Base-by-base conservation (phyloP, 2,888 invertebrate genomes). In the Orgyia antiqua region DNA sequence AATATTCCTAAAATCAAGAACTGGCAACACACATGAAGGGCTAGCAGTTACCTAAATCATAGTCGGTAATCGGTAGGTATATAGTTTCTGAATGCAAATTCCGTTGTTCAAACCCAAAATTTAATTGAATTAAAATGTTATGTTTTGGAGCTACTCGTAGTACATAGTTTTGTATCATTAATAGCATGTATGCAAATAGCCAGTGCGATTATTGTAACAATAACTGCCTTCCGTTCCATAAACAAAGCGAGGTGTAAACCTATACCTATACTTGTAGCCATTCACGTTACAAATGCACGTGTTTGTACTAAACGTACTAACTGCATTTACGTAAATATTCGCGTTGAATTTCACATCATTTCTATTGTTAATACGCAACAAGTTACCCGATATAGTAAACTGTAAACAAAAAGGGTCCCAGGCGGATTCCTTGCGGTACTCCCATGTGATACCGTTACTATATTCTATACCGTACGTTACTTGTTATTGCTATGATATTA, bases 381-480 rank as follows among this genome's bases (percentile, higher is more conserved):
- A 15, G 37, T 37, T 43, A 51, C 38, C 35, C 24, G 44, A 50
- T 54, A 43, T 30, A 38, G 24, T 30, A 19, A 27, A 39, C 26
- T 36, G 12, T 51, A 55, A 57, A 57, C 55, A 71, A 59, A 64
- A 66, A 51, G 49, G 64, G 64, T 56, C 71, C 70, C 61, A 64
- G 40, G 52, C 33, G 59, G 46, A 60, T 68, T 45, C 70, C 72
- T 72, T 72, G 72, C 59, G 64, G 68, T 64, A 66, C 60, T 53
- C 59, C 54, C 40, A 34, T 38, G 42, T 26, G 31, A 42, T 39
- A 49, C 50, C 53, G 54, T 57, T 57, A 51, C 29, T 30, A 38
- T 30, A 38, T 42, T 51, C 39, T 45, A 45, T 46, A 41, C 24
- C 26, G 38, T 19, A 17, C 10, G 33, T 29, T 48, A 10, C 4